Evolutionary conservation across 1,140 invertebrate genomes (phyloP), one percentile per base, ranked within the genome.

Genomic region (Drosophila funebris): DNA sequence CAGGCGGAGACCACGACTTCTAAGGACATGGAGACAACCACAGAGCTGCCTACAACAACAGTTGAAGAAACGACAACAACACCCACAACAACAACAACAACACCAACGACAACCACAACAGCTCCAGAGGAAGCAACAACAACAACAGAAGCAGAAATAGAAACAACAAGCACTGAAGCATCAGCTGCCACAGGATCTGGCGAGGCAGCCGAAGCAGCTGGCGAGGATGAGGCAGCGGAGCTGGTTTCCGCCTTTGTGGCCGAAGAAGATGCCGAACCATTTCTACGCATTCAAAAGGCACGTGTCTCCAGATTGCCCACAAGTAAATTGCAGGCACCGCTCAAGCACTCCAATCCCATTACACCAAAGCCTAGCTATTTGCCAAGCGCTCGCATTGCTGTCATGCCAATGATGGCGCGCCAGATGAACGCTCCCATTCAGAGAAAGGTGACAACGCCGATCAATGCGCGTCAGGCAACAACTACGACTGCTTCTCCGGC

Each of bases 231-330:
- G 36, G 90, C 73, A 0, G 90, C 90, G 3, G 90, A 90, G 22
- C 37, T 91, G 16, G 82, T 91, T 0, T 83, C 89, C 1, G 72
- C 89, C 0, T 89, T 83, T 53, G 82, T 90, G 22, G 90, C 82
- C 18, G 90, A 90, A 41, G 75, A 81, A 39, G 82, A 90, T 43
- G 48, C 89, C 1, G 89, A 83, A 14, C 89, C 89, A 1, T 54
- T 90, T 56, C 57, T 87, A 16, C 76, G 89, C 16, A 90, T 90
- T 39, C 90, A 91, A 36, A 90, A 91, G 52, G 75, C 85, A 0
- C 63, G 85, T 0, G 84, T 90, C 2, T 84, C 90, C 1, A 68
- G 85, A 0, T 44, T 87, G 46, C 90, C 90, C 31, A 87, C 68
- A 31, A 85, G 82, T 43, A 89, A 88, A 57, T 36, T 91, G 1